Evolutionary conservation across 2,888 invertebrate genomes (phyloP), one percentile per base, ranked within the genome.

Genomic region (Eristalinus aeneus): DNA sequence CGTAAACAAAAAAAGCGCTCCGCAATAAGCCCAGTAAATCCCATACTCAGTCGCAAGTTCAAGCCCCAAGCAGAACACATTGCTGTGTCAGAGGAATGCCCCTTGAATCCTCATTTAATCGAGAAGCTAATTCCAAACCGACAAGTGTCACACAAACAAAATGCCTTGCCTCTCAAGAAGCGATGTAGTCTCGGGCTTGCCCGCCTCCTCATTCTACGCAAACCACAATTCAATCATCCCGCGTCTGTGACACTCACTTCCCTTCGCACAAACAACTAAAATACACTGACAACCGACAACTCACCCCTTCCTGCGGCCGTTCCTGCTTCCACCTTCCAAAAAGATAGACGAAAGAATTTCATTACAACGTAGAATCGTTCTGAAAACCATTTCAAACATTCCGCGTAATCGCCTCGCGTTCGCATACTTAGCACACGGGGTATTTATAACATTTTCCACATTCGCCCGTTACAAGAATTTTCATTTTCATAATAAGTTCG

Each of bases 371-470:
- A 12, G 56, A n/a, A 56, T 56, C 56, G 56, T 56, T 56, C 23
- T 56, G 46, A 46, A 46, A 46, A 46, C 56, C 56, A 27, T 56
- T 56, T 56, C 23, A 56, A 67, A 67, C 60, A 60, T 79, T 72
- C 60, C 79, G 32, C 53, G 58, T 64, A 71, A 77, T 64, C 77
- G 63, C 77, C 63, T 32, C 61, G 32, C 75, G 63, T 79, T 61
- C 72, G 79, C 79, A 72, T 79, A 53, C 72, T 78, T 72, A 32
- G 58, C 78, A 16, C 22, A 65, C 31, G 65, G 46, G 16, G 67
- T 72, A 78, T 65, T 58, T 79, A 79, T 73, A 73, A 73, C 65
- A 73, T 79, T 79, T 79, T 79, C 79, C 79, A 79, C 79, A 79
- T 73, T 79, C 72, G 60, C 67, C 78, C 56, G 46, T 71, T 73